A percentile compares a stretch with the other conserved stretches of the same genome.
Evolutionary conservation across 2,797 vertebrate genomes (phyloP).

Genomic region (Balearica regulorum): DNA sequence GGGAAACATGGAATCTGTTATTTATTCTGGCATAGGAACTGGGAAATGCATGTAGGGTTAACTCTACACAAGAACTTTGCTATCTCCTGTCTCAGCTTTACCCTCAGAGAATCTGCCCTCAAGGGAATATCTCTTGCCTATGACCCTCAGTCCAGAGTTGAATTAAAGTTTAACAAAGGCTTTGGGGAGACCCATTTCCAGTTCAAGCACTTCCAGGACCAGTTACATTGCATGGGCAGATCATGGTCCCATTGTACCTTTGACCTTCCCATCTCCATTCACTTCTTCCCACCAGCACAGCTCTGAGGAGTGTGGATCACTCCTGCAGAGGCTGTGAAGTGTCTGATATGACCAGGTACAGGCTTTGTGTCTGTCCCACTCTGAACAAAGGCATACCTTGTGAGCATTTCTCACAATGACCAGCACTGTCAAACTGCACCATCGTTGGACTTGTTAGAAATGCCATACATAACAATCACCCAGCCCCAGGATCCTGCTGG

Average conservation of each 20-base stretch:
- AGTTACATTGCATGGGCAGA: not conserved
- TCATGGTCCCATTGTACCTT: not conserved
- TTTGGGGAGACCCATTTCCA: not conserved
- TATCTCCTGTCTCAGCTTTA: not conserved
- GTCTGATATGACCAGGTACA: not conserved
- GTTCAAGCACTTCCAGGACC: not conserved
- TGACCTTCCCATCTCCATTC: not conserved
- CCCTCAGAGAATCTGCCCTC: not conserved
- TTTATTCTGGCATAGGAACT: not conserved
- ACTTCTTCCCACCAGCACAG: not conserved
- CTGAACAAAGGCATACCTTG: not conserved
- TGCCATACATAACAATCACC: fast-evolving
- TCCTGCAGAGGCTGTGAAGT: not conserved
- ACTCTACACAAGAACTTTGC: not conserved
- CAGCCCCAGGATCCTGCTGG: not conserved
- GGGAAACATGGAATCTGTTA: not conserved
- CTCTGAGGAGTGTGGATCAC: not conserved
- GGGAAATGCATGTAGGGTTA: not conserved
- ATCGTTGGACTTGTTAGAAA: not conserved
- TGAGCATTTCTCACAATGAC: not conserved
- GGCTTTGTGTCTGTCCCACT: not conserved
- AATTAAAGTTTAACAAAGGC: not conserved
- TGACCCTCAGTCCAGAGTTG: not conserved
- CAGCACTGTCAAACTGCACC: not conserved
- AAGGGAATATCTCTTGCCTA: not conserved